These are phyloP conservation scores for Synaphobranchus kaupii DNA, from an alignment of 2,797 vertebrate species.

Conservation along the genomic window DNA sequence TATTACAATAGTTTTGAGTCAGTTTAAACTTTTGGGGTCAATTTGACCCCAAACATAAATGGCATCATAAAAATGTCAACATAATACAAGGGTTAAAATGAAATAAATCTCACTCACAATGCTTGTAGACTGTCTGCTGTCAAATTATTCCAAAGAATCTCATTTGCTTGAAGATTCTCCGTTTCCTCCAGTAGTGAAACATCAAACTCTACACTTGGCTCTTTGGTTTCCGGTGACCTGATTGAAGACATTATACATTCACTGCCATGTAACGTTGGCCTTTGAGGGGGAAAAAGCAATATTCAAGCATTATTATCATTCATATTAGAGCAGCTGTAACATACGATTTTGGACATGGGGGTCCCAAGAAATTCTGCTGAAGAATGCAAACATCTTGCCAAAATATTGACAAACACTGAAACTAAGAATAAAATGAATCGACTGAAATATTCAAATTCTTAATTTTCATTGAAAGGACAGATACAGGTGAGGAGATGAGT, in stretches of 20 bases:
- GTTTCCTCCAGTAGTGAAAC: slow-evolving; percentile 86
- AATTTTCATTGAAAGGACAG: not conserved
- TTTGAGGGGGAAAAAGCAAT: not conserved
- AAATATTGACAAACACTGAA: not conserved
- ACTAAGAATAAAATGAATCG: no score
- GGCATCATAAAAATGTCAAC: no score
- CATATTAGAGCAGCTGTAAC: not conserved
- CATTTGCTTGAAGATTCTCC: slow-evolving; percentile 90
- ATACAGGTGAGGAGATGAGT: not conserved
- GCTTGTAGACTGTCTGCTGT: slow-evolving; percentile 90
- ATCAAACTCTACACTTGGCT: slow-evolving; percentile 89
- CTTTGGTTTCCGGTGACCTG: slow-evolving; percentile 83
- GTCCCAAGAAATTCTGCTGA: not conserved
- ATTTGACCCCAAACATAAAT: no score
- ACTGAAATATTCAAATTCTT: not conserved
- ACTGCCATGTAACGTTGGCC: not conserved
- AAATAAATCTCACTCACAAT: slow-evolving; percentile 76
- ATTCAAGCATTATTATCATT: not conserved
- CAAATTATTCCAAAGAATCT: slow-evolving; percentile 97
- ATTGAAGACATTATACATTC: slow-evolving; percentile 24
- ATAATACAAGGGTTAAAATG: slow-evolving; percentile 3
- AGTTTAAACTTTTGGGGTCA: no score
- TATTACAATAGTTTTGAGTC: no score
- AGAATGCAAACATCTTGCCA: not conserved
- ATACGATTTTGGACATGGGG: not conserved